phyloP scores from a whole-genome alignment of 1,140 invertebrate species.

The Drosophila suzukii region DNA sequence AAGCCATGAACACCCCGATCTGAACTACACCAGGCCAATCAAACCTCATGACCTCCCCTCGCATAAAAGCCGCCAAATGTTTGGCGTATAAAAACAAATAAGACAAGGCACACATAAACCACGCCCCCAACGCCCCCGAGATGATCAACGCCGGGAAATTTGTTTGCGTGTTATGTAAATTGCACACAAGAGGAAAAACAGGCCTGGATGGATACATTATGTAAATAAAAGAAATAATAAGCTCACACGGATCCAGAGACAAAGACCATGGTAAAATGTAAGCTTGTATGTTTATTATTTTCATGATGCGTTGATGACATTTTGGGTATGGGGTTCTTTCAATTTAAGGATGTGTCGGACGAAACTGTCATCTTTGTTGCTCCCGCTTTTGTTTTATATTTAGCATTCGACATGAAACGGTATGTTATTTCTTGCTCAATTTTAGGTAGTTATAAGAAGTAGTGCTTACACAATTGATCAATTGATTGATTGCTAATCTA shows the following conservation, averaged over 20 bases:
- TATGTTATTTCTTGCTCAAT: not conserved
- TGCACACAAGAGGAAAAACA: conserved; percentile 67
- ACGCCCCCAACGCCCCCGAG: conserved; percentile 38
- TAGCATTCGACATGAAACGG: conserved; percentile 5
- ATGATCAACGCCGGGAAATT: conserved; percentile 64
- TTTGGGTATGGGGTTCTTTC: conserved; percentile 31
- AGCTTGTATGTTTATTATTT: conserved; percentile 62
- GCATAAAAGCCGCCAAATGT: conserved; percentile 46
- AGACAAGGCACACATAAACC: conserved; percentile 78
- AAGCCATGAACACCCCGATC: conserved; percentile 28
- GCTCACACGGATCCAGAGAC: conserved; percentile 31
- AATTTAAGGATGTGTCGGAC: conserved; percentile 15
- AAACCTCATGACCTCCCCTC: conserved; percentile 60
- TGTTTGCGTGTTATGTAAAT: conserved; percentile 81
- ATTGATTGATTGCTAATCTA: no score
- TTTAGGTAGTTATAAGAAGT: not conserved
- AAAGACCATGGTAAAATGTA: conserved; percentile 24
- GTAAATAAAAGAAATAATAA: conserved; percentile 83
- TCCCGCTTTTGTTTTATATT: not conserved
- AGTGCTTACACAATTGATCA: no score
- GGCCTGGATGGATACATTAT: conserved; percentile 66
- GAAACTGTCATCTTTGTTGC: not conserved
- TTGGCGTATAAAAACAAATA: conserved; percentile 73
- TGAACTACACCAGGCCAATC: conserved; percentile 75
- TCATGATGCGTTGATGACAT: conserved; percentile 75